Percentiles rank a stretch among this genome's conserved stretches.
Conservation (phyloP, 2,888 invertebrate genomes). For the Melanotus villosus region DNA sequence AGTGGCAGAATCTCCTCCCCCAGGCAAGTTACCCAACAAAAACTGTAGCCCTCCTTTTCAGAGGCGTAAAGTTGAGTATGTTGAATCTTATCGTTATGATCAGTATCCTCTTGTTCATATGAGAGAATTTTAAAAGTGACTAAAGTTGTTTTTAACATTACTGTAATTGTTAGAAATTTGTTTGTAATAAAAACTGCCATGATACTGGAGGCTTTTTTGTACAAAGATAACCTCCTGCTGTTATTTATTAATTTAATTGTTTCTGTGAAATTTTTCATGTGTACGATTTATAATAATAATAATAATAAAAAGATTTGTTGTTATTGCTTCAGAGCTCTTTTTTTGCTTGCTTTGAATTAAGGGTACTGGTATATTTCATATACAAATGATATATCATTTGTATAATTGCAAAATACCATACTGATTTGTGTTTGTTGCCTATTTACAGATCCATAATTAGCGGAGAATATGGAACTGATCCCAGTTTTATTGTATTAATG, state of each 20-base stretch:
- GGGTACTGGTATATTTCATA: too few relatives aligned
- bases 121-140: conserved; percentile 49
- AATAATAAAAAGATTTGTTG: too few relatives aligned
- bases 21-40: conserved; percentile 55
- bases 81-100: conserved; percentile 46
- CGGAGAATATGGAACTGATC: conserved; percentile 29
- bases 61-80: conserved; percentile 29
- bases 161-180: background rate
- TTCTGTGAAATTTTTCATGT: too few relatives aligned
- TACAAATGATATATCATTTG: too few relatives aligned
- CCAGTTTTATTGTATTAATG: conserved; percentile 16
- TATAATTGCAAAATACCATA: background rate
- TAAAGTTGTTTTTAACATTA: background rate
- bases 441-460: conserved; percentile 32
- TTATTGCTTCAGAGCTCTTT: too few relatives aligned
- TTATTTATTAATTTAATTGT: too few relatives aligned
- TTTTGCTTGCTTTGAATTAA: too few relatives aligned
- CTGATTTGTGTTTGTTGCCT: conserved; percentile 12
- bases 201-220: too few relatives aligned
- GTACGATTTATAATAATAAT: too few relatives aligned
- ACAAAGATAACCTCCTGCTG: too few relatives aligned
- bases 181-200: too few relatives aligned
- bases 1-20: conserved; percentile 45
- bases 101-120: conserved; percentile 41
- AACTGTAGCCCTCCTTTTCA: conserved; percentile 48